Evolutionary conservation across 2,797 vertebrate genomes (phyloP).

Genomic region (Taenioides sp.): DNA sequence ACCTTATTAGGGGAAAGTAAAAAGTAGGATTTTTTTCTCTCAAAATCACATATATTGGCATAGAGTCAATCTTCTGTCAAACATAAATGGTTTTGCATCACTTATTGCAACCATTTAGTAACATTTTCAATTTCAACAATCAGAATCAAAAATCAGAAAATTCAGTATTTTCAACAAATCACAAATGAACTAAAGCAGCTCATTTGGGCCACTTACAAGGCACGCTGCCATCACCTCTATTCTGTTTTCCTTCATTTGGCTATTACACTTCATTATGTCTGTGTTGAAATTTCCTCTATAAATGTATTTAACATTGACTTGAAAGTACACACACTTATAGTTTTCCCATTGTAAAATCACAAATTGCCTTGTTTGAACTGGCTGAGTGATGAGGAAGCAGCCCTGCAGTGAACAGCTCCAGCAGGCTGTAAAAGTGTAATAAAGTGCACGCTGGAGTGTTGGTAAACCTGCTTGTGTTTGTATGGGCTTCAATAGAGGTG

Average conservation of each 20-base stretch:
- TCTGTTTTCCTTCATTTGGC: background rate
- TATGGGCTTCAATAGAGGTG: background rate
- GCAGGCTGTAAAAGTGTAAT: conserved; percentile 5
- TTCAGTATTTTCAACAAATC: too few species aligned
- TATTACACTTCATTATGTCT: background rate
- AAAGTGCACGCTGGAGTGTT: conserved; percentile 13
- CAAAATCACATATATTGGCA: background rate
- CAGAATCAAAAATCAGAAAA: too few species aligned
- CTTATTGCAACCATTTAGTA: background rate
- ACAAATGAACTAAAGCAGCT: too few species aligned
- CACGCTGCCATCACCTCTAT: too few species aligned
- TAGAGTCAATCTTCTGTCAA: too few species aligned
- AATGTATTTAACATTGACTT: background rate
- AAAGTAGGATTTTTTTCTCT: background rate
- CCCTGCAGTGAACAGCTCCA: background rate
- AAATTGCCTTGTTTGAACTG: background rate
- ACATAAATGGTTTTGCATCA: background rate
- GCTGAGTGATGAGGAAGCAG: background rate
- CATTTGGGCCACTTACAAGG: too few species aligned
- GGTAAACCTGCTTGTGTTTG: conserved; percentile 19
- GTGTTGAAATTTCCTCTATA: background rate
- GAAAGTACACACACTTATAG: background rate
- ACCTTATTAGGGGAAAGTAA: background rate
- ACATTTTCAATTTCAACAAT: too few species aligned
- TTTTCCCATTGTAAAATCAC: background rate